phyloP scores from a whole-genome alignment of 2,113 vertebrate genomes.

The Megalops atlanticus region DNA sequence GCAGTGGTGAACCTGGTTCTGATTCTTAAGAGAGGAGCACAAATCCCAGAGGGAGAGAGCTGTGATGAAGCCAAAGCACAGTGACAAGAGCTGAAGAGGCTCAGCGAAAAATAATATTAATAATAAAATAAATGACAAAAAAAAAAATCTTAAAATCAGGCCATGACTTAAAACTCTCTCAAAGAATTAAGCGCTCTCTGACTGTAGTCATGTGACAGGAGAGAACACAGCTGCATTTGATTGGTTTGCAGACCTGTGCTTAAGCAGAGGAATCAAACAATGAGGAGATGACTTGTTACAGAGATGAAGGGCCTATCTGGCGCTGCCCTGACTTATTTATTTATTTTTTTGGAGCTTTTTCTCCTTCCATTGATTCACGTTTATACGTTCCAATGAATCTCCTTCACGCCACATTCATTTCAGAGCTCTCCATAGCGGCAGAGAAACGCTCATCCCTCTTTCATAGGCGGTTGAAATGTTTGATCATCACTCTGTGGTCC shows the following conservation, averaged over 20 bases:
- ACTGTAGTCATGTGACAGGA: neutral
- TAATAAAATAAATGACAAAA: neutral
- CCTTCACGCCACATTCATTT: neutral
- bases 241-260: no score
- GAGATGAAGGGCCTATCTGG: no score
- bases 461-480: conserved; percentile 1
- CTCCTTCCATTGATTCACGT: neutral
- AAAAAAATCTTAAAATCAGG: neutral
- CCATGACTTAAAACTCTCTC: neutral
- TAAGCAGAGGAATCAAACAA: no score
- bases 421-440: neutral
- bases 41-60: conserved; percentile 32
- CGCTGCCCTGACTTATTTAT: no score
- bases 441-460: neutral
- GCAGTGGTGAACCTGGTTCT: conserved; percentile 63
- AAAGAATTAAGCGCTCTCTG: neutral
- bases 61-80: conserved; percentile 32
- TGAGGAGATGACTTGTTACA: no score
- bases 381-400: conserved; percentile 4
- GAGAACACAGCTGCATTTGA: no score
- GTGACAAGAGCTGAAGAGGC: conserved; percentile 16
- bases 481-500: neutral
- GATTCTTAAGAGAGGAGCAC: conserved; percentile 56
- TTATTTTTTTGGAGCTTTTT: conserved; percentile 14
- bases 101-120: neutral